Base-by-base conservation (phyloP, 2,888 invertebrate genomes). In the Idaea dimidiata region DNA sequence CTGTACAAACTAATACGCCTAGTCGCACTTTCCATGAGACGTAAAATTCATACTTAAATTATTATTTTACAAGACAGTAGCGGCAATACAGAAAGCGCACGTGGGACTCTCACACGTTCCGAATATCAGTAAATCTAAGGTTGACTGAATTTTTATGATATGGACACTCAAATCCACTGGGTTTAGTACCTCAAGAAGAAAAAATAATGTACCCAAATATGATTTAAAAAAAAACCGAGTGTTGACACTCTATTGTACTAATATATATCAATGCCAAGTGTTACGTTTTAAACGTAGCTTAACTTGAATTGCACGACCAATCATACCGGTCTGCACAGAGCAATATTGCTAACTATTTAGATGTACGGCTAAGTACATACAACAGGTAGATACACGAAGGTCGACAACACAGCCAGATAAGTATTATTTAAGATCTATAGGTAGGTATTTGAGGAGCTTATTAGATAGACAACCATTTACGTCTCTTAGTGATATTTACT, bases 401-500 rank as follows among this genome's bases (percentile, higher is more conserved):
- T 43, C 43, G 43, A 69, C 60, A 62, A 67, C 62, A 66, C 62
- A 71, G 62, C 65, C 64, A 69, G 62, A 58, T 64, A 69, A 53
- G 62, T 61, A 64, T 31, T 58, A 55, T 57, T 17, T 55, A 43
- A 0, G 43, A 14, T 43, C 43, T 43, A 43, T 14, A 43, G 7
- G 10, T 43, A 43, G 43, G 24, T 24, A 57, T 17, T 17, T 6
- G 17, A 57, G 8, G 24, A 18, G 7, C 24, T 57, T 61, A 57
- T 59, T 61, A 57, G 10, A 60, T 58, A 64, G 58, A 62, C 57
- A 60, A 63, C 61, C 57, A 54, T 62, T 60, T 59, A 16, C 55
- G 43, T 61, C 58, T 16, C 58, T 16, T 57, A 33, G 10, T 59
- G 32, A 55, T 24, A 57, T 17, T 58, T 54, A 43, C 43, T 43